Conservation (phyloP, 1,140 invertebrate species). For the Amphibalanus amphitrite region DNA sequence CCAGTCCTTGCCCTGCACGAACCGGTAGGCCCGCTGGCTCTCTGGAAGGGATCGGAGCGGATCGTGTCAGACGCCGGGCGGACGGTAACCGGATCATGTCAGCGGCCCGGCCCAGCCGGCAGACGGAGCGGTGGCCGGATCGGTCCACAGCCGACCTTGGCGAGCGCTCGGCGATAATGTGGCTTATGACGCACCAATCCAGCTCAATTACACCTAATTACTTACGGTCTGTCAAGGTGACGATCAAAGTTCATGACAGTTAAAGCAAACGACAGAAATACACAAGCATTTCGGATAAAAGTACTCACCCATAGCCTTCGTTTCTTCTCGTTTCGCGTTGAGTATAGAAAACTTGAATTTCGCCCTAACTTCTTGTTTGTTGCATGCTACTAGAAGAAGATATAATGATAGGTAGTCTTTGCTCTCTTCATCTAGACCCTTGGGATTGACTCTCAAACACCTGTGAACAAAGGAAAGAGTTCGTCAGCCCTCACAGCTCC, state of each 20-base stretch:
- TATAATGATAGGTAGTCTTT: conserved; percentile 99
- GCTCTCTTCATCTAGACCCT: conserved; percentile 98
- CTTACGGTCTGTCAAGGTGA: neutral
- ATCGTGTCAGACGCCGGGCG: too few relatives aligned
- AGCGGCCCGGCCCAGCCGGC: too few relatives aligned
- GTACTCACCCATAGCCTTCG: conserved; percentile 87
- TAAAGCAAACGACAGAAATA: too few relatives aligned
- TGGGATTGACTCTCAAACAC: conserved; percentile 97
- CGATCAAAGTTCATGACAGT: neutral
- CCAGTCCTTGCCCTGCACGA: conserved; percentile 99
- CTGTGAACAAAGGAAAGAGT: conserved; percentile 30
- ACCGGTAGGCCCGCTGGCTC: conserved; percentile 84
- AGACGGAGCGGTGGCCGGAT: too few relatives aligned
- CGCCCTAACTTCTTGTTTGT: conserved; percentile 97
- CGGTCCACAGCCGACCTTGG: too few relatives aligned
- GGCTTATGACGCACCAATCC: too few relatives aligned
- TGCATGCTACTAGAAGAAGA: conserved; percentile 94
- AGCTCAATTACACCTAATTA: neutral
- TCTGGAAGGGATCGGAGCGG: conserved; percentile 46
- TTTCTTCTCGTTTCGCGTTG: conserved; percentile 98
- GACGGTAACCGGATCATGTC: too few relatives aligned
- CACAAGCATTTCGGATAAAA: neutral
- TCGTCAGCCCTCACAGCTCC: too few relatives aligned
- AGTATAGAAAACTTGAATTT: conserved; percentile 99
- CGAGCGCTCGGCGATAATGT: too few relatives aligned